phyloP scores from a whole-genome alignment of 2,888 invertebrate species.

The Lithophane leautieri region DNA sequence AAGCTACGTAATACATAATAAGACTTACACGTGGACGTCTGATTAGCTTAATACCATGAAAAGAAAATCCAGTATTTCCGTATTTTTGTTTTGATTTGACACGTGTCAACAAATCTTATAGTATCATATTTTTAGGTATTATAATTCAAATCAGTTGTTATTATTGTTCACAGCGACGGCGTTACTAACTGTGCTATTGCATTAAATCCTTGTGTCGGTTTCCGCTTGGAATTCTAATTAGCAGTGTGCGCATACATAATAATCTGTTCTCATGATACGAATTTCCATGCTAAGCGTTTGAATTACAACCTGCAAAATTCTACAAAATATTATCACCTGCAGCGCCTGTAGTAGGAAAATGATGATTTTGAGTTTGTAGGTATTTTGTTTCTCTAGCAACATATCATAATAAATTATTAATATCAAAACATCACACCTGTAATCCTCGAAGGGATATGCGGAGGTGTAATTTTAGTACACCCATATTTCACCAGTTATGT shows the following conservation, averaged over 20 bases:
- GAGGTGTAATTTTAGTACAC: background rate
- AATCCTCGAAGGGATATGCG: background rate
- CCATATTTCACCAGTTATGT: background rate
- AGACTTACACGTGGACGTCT: background rate
- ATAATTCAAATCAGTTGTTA: slow-evolving; percentile 1
- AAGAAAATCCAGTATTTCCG: background rate
- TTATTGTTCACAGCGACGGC: slow-evolving; percentile 33
- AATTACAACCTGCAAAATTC: slow-evolving; percentile 42
- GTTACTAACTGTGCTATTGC: slow-evolving; percentile 48
- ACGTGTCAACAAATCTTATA: background rate
- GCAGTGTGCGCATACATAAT: slow-evolving; percentile 55
- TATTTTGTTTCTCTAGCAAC: background rate
- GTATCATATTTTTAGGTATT: background rate
- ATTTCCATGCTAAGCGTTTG: slow-evolving; percentile 57
- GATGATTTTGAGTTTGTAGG: background rate
- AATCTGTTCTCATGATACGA: slow-evolving; percentile 55
- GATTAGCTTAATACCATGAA: background rate
- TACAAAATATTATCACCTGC: slow-evolving; percentile 46
- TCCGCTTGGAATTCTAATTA: slow-evolving; percentile 60
- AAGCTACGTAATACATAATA: background rate
- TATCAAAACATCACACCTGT: background rate
- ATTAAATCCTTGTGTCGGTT: slow-evolving; percentile 41
- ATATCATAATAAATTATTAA: background rate
- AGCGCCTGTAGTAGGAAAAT: background rate
- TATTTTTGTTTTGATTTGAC: background rate